Percentiles rank a stretch among this genome's conserved stretches.
phyloP scores from a whole-genome alignment of 2,113 vertebrate genomes.

The Anolis sagrei region DNA sequence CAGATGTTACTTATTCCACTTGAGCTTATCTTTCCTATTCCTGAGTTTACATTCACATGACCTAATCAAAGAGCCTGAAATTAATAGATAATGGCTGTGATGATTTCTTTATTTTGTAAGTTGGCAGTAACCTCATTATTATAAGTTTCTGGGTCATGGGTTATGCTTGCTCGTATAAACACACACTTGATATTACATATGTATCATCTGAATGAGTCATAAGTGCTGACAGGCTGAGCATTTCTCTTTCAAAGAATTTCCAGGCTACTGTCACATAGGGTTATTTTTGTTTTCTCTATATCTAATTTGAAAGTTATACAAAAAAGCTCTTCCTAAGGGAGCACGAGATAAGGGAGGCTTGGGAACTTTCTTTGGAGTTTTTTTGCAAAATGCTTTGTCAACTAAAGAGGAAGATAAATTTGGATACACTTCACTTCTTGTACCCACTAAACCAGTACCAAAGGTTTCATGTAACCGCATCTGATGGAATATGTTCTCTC shows the following conservation, averaged over 20 bases:
- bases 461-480: too few relatives aligned
- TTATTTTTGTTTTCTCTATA: not conserved
- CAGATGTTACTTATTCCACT: not conserved
- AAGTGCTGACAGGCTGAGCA: not conserved
- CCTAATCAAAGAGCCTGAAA: not conserved
- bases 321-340: not conserved
- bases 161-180: not conserved
- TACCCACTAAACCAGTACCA: too few relatives aligned
- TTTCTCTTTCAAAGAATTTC: not conserved
- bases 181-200: not conserved
- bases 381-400: not conserved
- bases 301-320: not conserved
- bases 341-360: not conserved
- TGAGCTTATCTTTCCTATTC: not conserved
- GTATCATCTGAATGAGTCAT: not conserved
- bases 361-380: not conserved
- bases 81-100: not conserved
- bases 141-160: not conserved
- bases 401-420: not conserved
- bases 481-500: too few relatives aligned
- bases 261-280: not conserved
- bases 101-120: not conserved
- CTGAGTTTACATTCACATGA: not conserved
- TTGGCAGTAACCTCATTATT: not conserved
- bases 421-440: not conserved